These are phyloP conservation scores for Minunthozetes semirufus DNA, from an alignment of 2,888 invertebrate species.

Conservation along the genomic window DNA sequence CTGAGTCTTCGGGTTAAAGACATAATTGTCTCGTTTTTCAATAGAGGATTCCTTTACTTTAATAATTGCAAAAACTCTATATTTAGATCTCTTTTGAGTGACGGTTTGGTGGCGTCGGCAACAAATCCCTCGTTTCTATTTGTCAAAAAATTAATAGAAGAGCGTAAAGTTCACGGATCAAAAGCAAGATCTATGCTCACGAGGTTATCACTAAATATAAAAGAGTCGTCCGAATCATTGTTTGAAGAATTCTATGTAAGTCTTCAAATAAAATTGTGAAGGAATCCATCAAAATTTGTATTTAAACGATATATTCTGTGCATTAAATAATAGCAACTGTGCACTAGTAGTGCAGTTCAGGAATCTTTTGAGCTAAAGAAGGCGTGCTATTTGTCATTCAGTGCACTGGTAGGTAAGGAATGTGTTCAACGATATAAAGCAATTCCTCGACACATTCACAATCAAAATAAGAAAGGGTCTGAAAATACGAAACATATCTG, in stretches of 20 bases:
- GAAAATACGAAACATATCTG: not conserved
- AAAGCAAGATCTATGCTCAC: not conserved
- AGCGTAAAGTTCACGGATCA: not conserved
- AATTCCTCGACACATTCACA: slow-evolving; percentile 1
- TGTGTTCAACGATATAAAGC: not conserved
- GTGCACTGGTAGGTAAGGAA: slow-evolving; percentile 23
- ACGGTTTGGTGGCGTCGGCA: slow-evolving; percentile 12
- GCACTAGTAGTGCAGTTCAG: slow-evolving; percentile 11
- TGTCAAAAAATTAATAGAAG: not conserved
- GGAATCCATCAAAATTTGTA: not conserved
- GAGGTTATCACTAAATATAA: slow-evolving; percentile 9
- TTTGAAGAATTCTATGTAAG: slow-evolving; percentile 16
- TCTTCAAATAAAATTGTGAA: not conserved
- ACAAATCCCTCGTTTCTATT: slow-evolving; percentile 8
- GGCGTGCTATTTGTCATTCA: slow-evolving; percentile 21
- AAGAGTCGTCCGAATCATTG: slow-evolving; percentile 12
- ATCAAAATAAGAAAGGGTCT: not conserved
- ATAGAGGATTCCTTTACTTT: no score
- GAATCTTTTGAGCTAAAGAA: not conserved
- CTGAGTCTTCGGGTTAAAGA: no score
- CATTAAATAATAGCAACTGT: slow-evolving; percentile 10
- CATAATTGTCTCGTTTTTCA: no score
- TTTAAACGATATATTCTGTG: not conserved
- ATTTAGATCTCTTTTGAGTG: not conserved
- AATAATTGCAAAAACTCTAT: not conserved